Evolutionary conservation across 2,113 vertebrate genomes (phyloP).

Genomic region (Campylomormyrus tamandua): DNA sequence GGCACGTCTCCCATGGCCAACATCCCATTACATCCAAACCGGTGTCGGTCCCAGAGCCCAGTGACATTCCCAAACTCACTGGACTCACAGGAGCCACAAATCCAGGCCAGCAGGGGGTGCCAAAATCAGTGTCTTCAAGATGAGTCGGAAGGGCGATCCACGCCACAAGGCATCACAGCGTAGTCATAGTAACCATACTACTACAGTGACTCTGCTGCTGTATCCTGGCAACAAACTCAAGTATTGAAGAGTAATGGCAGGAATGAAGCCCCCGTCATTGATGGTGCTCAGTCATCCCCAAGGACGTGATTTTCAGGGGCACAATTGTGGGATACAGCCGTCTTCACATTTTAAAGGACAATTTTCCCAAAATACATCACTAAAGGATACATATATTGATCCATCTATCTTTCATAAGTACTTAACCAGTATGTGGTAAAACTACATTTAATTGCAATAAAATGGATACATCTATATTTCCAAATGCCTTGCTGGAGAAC

Average conservation of each 20-base stretch:
- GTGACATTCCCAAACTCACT: not conserved
- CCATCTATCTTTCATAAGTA: not conserved
- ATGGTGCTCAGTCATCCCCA: not conserved
- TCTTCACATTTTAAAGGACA: not conserved
- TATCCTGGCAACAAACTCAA: conserved; percentile 60
- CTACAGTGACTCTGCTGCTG: conserved; percentile 41
- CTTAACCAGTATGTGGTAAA: not conserved
- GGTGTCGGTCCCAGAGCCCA: not conserved
- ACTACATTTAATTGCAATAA: not conserved
- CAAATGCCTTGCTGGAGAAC: not conserved
- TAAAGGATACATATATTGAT: not conserved
- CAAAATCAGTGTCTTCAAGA: not conserved
- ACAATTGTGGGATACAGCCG: not conserved
- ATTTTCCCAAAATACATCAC: not conserved
- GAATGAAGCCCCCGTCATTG: not conserved
- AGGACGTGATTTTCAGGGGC: not conserved
- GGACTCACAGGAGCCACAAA: not conserved
- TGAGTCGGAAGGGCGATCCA: not conserved
- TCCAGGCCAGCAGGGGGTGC: not conserved
- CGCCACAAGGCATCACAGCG: conserved; percentile 32
- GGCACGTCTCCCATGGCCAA: not conserved
- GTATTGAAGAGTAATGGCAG: conserved; percentile 34
- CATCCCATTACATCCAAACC: not conserved
- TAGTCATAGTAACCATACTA: conserved; percentile 47
- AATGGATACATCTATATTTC: not conserved